Evolutionary conservation across 2,113 vertebrate species (phyloP).

Genomic region (Lonchura striata): DNA sequence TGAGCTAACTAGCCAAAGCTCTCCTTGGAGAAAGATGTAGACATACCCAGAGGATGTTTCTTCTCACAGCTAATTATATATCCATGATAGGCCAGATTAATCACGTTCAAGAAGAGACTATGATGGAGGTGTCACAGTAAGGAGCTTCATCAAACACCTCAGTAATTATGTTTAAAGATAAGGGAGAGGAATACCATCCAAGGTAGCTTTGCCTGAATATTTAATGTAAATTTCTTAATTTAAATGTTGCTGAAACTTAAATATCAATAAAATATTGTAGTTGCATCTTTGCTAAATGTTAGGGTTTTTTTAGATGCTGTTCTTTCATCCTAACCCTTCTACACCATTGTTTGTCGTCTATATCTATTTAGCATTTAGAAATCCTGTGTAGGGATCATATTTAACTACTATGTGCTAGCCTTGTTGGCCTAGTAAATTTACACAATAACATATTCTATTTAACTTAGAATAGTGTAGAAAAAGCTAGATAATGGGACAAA

Average conservation of each 20-base stretch:
- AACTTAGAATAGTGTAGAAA: not conserved
- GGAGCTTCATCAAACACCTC: not conserved
- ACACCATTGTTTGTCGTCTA: not conserved
- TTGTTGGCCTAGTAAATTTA: not conserved
- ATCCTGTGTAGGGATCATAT: not conserved
- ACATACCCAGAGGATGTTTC: not conserved
- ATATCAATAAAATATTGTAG: not conserved
- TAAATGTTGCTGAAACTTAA: not conserved
- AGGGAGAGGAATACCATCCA: not conserved
- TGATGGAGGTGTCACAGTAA: not conserved
- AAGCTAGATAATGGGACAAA: not conserved
- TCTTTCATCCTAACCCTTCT: not conserved
- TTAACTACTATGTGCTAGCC: not conserved
- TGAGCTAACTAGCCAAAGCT: slow-evolving; percentile 1
- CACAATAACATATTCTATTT: not conserved
- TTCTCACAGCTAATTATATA: not conserved
- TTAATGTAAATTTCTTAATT: not conserved
- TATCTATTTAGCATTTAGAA: not conserved
- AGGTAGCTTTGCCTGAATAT: not conserved
- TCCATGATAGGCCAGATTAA: not conserved
- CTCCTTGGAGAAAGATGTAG: not conserved
- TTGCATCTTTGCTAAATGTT: not conserved
- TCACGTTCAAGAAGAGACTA: not conserved
- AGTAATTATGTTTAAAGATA: not conserved
- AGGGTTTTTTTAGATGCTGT: not conserved